Percentiles rank a stretch among this genome's conserved stretches.
Conservation (phyloP, 2,888 invertebrate genomes). For the Anthrax anthrax region DNA sequence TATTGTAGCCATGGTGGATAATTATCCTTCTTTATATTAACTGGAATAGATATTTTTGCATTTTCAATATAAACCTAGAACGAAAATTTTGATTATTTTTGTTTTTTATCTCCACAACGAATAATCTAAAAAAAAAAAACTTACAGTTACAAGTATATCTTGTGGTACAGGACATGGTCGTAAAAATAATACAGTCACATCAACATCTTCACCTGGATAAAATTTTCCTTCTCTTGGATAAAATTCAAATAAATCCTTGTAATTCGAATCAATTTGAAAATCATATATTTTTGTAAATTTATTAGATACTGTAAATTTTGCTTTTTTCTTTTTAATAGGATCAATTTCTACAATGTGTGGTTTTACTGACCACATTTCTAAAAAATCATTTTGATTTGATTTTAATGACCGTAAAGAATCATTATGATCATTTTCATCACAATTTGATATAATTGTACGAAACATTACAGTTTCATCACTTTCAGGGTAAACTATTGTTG, state of each 20-base stretch:
- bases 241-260: constrained; percentile 20
- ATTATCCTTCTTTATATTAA: constrained; percentile 14
- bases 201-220: constrained; percentile 6
- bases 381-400: constrained; percentile 8
- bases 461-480: constrained; percentile 31
- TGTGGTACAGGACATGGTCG: constrained; percentile 9
- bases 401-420: constrained; percentile 13
- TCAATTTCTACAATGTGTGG: constrained; percentile 20
- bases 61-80: constrained; percentile 24
- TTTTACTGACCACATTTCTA: constrained; percentile 22
- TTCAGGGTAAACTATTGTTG: constrained; percentile 24
- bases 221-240: constrained; percentile 16
- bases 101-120: no score
- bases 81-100: no score
- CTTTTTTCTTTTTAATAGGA: constrained; percentile 10
- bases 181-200: constrained; percentile 3
- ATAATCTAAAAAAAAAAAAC: no score
- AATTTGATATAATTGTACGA: constrained; percentile 20
- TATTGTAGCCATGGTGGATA: background rate
- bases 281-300: constrained; percentile 23
- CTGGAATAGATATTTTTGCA: constrained; percentile 27
- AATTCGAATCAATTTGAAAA: constrained; percentile 24
- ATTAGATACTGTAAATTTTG: constrained; percentile 16
- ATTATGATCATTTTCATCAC: constrained; percentile 19
- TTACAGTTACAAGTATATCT: constrained; percentile 20